Percentiles rank a stretch among this genome's conserved stretches.
phyloP scores from a whole-genome alignment of 2,797 vertebrate species.

The Takifugu ocellatus region DNA sequence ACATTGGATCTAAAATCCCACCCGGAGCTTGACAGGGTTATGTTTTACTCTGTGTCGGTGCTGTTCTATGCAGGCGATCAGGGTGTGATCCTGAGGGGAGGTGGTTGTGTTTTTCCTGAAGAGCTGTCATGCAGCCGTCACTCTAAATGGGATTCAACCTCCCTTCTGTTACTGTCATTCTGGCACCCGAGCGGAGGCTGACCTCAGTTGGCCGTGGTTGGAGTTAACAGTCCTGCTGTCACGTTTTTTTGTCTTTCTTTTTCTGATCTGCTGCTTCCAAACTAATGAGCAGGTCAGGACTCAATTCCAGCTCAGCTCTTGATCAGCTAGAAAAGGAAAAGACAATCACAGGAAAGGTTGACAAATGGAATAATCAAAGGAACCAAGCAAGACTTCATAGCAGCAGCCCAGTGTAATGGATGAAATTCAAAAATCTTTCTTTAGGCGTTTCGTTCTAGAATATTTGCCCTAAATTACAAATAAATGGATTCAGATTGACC shows the following conservation, averaged over 20 bases:
- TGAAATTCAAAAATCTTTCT: too few relatives aligned
- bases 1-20: not conserved
- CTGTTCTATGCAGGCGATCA: not conserved
- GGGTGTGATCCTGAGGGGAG: constrained; percentile 4
- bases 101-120: constrained; percentile 19
- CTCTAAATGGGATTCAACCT: constrained; percentile 46
- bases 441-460: too few relatives aligned
- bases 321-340: not conserved
- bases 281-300: constrained; percentile 13
- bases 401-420: not conserved
- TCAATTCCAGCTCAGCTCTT: constrained; percentile 15
- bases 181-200: constrained; percentile 34
- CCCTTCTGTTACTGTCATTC: constrained; percentile 33
- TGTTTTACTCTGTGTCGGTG: not conserved
- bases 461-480: too few relatives aligned
- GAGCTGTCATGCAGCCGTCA: constrained; percentile 44
- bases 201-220: constrained; percentile 31
- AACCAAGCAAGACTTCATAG: not conserved
- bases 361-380: too few relatives aligned
- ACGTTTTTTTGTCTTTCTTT: constrained; percentile 7
- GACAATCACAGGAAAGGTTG: not conserved
- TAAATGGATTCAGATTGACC: too few relatives aligned
- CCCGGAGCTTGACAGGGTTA: not conserved
- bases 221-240: constrained; percentile 34
- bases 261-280: constrained; percentile 16